Conservation (phyloP, 1,140 invertebrate genomes). For the Drosophila lowei region DNA sequence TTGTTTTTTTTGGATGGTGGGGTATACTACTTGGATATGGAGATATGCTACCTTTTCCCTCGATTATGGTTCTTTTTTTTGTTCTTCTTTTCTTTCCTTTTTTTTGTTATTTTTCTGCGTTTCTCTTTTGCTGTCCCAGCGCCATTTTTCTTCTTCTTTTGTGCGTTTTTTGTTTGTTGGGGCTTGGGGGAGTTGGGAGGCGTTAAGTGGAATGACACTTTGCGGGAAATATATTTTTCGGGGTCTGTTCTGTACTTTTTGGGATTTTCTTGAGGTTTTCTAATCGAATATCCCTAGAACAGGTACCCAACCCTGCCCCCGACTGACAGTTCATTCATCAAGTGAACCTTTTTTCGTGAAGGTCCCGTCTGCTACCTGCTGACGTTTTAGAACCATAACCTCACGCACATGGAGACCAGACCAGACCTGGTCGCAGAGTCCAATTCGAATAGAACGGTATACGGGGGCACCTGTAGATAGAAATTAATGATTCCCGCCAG, state of each 20-base stretch:
- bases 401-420: slow-evolving; percentile 44
- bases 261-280: too few species aligned
- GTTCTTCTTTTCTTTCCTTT: slow-evolving; percentile 21
- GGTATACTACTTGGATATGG: background rate
- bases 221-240: background rate
- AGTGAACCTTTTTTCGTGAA: slow-evolving; percentile 14
- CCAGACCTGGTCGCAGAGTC: slow-evolving; percentile 18
- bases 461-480: slow-evolving; percentile 15
- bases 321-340: slow-evolving; percentile 60
- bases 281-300: slow-evolving; percentile 13
- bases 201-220: slow-evolving; percentile 49
- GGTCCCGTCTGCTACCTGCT: slow-evolving; percentile 28
- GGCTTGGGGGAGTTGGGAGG: too few species aligned
- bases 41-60: slow-evolving; percentile 26
- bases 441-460: slow-evolving; percentile 58
- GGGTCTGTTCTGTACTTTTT: too few species aligned
- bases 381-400: slow-evolving; percentile 42
- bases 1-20: too few species aligned
- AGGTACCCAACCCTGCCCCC: slow-evolving; percentile 25
- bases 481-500: slow-evolving; percentile 46
- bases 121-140: slow-evolving; percentile 23
- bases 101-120: slow-evolving; percentile 18
- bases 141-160: too few species aligned
- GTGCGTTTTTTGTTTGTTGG: too few species aligned
- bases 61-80: slow-evolving; percentile 18